Evolutionary conservation across 2,888 invertebrate species (phyloP), one percentile per base, ranked within the genome.

Genomic region (Pollenia amentaria): DNA sequence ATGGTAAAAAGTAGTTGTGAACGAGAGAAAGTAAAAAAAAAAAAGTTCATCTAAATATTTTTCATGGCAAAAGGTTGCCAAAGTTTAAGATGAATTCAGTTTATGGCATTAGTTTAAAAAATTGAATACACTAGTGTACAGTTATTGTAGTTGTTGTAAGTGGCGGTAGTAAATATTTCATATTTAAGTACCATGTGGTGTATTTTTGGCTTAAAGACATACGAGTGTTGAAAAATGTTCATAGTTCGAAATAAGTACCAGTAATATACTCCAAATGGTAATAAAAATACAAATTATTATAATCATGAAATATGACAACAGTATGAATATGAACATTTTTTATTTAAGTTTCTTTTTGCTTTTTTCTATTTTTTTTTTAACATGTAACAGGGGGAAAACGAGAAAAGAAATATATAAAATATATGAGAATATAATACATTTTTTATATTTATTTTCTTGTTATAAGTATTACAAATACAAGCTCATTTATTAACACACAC

Each of bases 271-370:
- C 51, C 16, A 67, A 73, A 69, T 83, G 75, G 46, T 51, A 81
- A 88, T 83, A 81, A 85, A 87, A 85, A 79, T 84, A 87, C 84
- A 87, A 87, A 88, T 87, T 85, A 84, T 75, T 85, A 84, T 88
- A 84, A 88, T 87, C 88, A 85, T 85, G 84, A 88, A 81, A 79
- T 81, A 87, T 85, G 72, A 80, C 62, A 57, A 69, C 38, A 46
- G 46, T 62, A 46, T 73, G 48, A 69, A 77, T 64, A 67, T 78
- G 60, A 87, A 42, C 55, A 72, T 69, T 82, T 69, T 82, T 78
- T 48, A 85, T 38, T 75, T 57, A 78, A 75, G 76, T 76, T 38
- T n/a, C 16, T 44, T 16, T 21, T 46, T 10, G 16, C 16, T 73
- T 60, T 46, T 48, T 3, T 18, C 60, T 10, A 14, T 6, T 10